Evolutionary conservation across 2,888 invertebrate genomes (phyloP).

Genomic region (Lissonota sp.): DNA sequence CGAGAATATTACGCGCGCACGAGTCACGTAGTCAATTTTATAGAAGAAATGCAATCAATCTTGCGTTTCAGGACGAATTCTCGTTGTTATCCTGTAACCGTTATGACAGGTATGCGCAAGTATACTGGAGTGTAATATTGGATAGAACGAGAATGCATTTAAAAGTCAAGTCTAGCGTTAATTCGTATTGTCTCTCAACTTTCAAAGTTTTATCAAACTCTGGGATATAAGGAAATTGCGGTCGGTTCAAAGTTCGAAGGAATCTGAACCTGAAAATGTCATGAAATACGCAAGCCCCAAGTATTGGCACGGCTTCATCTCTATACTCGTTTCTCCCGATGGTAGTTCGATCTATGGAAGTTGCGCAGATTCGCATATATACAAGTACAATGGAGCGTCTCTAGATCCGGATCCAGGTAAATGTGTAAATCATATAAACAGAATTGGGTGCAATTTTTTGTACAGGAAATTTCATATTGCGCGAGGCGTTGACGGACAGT

Average conservation of each 20-base stretch:
- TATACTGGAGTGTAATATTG: slow-evolving; percentile 9
- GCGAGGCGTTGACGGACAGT: too few species aligned
- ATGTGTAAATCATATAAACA: slow-evolving; percentile 15
- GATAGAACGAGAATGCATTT: neutral
- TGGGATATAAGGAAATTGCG: slow-evolving; percentile 95
- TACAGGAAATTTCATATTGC: neutral
- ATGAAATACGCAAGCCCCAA: slow-evolving; percentile 90
- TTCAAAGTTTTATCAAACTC: slow-evolving; percentile 88
- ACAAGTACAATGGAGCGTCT: slow-evolving; percentile 91
- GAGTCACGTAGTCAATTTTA: neutral
- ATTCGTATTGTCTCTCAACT: slow-evolving; percentile 16
- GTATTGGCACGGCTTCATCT: slow-evolving; percentile 90
- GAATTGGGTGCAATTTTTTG: neutral
- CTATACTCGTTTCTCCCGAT: slow-evolving; percentile 89
- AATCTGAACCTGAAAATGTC: slow-evolving; percentile 89
- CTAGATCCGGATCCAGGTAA: slow-evolving; percentile 88
- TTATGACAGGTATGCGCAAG: slow-evolving; percentile 88
- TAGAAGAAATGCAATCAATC: slow-evolving; percentile 88
- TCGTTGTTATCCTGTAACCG: slow-evolving; percentile 93
- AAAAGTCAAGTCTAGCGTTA: neutral
- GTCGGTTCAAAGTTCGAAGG: slow-evolving; percentile 86
- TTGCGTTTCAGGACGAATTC: slow-evolving; percentile 92
- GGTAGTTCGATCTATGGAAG: slow-evolving; percentile 91
- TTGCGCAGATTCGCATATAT: slow-evolving; percentile 94
- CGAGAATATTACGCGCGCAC: slow-evolving; percentile 83